Conservation (phyloP, 2,888 invertebrate species). For the Shargacucullia verbasci region DNA sequence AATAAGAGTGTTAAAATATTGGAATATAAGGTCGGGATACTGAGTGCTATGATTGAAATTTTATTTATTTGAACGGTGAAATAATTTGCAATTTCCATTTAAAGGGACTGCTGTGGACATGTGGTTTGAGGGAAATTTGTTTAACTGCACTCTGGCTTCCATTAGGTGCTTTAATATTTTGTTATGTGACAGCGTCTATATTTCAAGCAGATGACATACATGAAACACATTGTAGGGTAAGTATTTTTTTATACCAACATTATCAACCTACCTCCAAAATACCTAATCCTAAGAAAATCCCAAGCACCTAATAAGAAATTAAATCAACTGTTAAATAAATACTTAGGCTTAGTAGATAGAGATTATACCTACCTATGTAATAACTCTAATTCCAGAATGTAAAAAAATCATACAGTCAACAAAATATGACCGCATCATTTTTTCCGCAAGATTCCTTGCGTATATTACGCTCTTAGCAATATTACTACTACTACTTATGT, state of each 20-base stretch:
- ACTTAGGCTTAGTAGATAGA: no score
- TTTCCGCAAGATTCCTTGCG: no score
- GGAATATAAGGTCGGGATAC: conserved; percentile 77
- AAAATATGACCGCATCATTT: no score
- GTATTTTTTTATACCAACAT: conserved; percentile 74
- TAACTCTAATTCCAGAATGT: no score
- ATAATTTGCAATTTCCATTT: conserved; percentile 40
- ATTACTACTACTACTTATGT: no score
- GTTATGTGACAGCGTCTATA: conserved; percentile 96
- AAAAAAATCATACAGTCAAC: no score
- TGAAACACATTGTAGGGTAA: conserved; percentile 98
- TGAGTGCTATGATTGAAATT: conserved; percentile 24
- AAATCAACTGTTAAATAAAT: neutral
- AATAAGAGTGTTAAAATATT: conserved; percentile 74
- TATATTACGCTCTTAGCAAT: no score
- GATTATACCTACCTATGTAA: no score
- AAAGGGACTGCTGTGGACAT: conserved; percentile 91
- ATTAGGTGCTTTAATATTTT: conserved; percentile 94
- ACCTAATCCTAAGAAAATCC: neutral
- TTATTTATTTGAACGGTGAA: conserved; percentile 17
- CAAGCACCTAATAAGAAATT: no score
- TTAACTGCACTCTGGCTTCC: conserved; percentile 95
- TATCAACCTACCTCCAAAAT: neutral
- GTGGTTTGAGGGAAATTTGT: conserved; percentile 94
- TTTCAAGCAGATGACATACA: conserved; percentile 98